Base-by-base conservation (phyloP, 2,888 invertebrate species). In the Andrena bicolor region DNA sequence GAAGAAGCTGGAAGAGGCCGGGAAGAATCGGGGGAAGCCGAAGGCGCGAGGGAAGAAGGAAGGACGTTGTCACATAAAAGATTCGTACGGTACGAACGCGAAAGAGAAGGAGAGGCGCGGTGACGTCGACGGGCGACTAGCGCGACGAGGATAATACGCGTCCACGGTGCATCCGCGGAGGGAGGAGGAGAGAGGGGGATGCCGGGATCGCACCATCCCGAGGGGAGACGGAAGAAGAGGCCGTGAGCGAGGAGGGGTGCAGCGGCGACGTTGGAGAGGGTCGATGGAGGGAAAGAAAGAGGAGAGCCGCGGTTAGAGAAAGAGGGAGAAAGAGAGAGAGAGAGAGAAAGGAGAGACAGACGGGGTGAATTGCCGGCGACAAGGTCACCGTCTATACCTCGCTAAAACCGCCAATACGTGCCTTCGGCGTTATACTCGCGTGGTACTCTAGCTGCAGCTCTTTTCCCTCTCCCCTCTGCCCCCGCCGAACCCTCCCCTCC, bases 371-470 rank as follows among this genome's bases (percentile, higher is more conserved):
- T 86, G 86, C 86, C 88, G 85, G 83, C 86, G 85, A 85, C 85
- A 84, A 89, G 86, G 86, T 80, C 86, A 83, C 80, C 80, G 80
- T 83, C 85, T 86, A 81, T 85, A 84, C 83, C 80, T 80, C 84
- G 84, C 79, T 84, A 82, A 83, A 83, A 82, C 82, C 76, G 80
- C 80, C 80, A 80, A 80, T 80, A 84, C 75, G 75, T 76, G 76
- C 90, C 91, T 90, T 90, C 87, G 89, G 90, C 88, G 87, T 90
- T 90, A 90, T 90, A 89, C 88, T 88, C 88, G 87, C 87, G 87
- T 87, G 86, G 87, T 89, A 89, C 90, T 86, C 90, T 90, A 91
- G 89, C 89, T 89, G 86, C 76, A 76, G 76, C 76, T 78, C 84
- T 73, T 70, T 76, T 73, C 60, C 66, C 66, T 48, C 71, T 61